Conservation (phyloP, 2,113 vertebrate species). For the Morone saxatilis region DNA sequence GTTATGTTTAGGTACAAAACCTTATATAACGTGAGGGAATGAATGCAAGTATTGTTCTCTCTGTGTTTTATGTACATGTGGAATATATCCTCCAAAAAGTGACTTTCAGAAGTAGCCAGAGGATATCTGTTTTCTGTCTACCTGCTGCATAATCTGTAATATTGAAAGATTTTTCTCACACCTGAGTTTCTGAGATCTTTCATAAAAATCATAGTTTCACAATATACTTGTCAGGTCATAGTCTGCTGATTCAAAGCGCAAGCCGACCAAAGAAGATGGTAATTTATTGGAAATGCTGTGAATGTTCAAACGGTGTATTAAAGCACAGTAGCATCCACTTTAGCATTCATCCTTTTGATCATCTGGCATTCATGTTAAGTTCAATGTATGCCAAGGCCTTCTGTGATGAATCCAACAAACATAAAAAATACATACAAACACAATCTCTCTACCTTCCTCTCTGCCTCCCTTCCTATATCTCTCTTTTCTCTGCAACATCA, state of each 20-base stretch:
- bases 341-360: constrained; percentile 75
- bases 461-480: constrained; percentile 6
- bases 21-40: background rate
- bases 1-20: background rate
- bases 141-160: background rate
- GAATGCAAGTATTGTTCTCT: background rate
- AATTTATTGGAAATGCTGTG: constrained; percentile 60
- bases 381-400: constrained; percentile 78
- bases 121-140: background rate
- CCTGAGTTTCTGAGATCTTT: constrained; percentile 6
- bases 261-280: constrained; percentile 56
- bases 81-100: no score
- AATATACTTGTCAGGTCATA: constrained; percentile 36
- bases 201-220: constrained; percentile 17
- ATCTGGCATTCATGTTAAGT: constrained; percentile 62
- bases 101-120: background rate
- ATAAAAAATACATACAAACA: constrained; percentile 48
- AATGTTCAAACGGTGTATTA: constrained; percentile 64
- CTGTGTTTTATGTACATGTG: no score
- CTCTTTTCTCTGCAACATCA: constrained; percentile 23
- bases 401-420: constrained; percentile 54
- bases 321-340: constrained; percentile 52
- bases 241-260: constrained; percentile 40
- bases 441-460: constrained; percentile 10
- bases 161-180: background rate